Evolutionary conservation across 1,140 invertebrate species (phyloP).

Genomic region (Atta colombica): DNA sequence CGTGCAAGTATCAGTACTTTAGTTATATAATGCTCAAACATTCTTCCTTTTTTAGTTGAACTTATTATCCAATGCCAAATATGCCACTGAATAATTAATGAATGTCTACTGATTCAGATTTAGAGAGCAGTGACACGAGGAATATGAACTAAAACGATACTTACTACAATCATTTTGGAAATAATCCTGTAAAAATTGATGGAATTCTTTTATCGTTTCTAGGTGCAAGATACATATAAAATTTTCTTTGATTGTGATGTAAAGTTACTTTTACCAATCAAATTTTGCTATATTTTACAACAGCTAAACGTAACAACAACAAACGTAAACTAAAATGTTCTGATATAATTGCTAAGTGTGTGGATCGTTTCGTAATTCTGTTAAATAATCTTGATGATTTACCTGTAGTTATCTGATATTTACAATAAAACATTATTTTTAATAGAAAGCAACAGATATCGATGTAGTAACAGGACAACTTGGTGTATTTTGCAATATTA

Average conservation of each 20-base stretch:
- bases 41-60: too few relatives aligned
- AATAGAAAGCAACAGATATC: constrained; percentile 21
- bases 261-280: not conserved
- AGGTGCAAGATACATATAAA: not conserved
- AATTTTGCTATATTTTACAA: not conserved
- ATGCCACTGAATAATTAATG: too few relatives aligned
- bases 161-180: not conserved
- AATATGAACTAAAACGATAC: not conserved
- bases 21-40: too few relatives aligned
- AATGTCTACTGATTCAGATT: too few relatives aligned
- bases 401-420: constrained; percentile 7
- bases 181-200: not conserved
- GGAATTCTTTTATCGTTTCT: not conserved
- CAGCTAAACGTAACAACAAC: not conserved
- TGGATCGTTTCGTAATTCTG: not conserved
- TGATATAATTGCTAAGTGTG: not conserved
- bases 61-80: too few relatives aligned
- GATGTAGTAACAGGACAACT: not conserved
- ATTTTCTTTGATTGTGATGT: not conserved
- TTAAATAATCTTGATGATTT: not conserved
- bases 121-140: not conserved
- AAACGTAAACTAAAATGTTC: not conserved
- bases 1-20: too few relatives aligned
- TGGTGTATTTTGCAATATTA: constrained; percentile 19
- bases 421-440: constrained; percentile 31